Base-by-base conservation (phyloP, 2,797 vertebrate species). In the Spinibarbus caldwelli region DNA sequence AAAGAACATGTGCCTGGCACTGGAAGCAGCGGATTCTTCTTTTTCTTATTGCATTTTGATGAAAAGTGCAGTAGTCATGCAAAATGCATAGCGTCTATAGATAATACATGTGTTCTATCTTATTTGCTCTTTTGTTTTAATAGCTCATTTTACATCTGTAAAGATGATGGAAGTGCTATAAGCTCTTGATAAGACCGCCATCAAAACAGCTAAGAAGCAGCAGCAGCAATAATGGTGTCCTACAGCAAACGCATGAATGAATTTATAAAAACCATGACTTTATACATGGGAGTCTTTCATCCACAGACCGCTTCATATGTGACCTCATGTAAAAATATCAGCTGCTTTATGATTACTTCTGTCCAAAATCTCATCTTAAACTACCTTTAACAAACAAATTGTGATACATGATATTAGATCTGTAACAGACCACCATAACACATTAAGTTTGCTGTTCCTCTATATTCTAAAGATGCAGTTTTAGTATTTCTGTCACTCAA, bases 61-160 rank as follows among this genome's bases (percentile, higher is more conserved):
- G 90, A 90, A 93, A 94, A 96, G 94, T 96, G 93, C 93, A 88
- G 86, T 95, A 89, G 67, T 91, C 97, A 97, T 98, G 97, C 96
- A 94, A 87, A 90, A 93, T 94, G 94, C 93, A 94, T 94, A 93
- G 93, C 94, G 90, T 86, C 90, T 85, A 78, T 29, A 71, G 90
- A 91, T 88, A 82, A 89, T 88, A 89, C 85, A 88, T 86, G 43
- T 87, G 23, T 81, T 76, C 88, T 89, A 86, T 70, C 26, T 49
- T 34, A 82, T 77, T 83, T 76, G 29, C 47, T 86, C 49, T 66
- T 84, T 64, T 29, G 34, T 66, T 43, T 78, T 86, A 76, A 31
- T 64, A 43, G 73, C 82, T 82, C 6, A 6, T 52, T 43, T 47
- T 67, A 79, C n/a, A 26, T 29, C 36, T 34, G 10, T 2, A 52